Evolutionary conservation across 2,888 invertebrate genomes (phyloP), one percentile per base, ranked within the genome.

Genomic region (Spodoptera exigua): DNA sequence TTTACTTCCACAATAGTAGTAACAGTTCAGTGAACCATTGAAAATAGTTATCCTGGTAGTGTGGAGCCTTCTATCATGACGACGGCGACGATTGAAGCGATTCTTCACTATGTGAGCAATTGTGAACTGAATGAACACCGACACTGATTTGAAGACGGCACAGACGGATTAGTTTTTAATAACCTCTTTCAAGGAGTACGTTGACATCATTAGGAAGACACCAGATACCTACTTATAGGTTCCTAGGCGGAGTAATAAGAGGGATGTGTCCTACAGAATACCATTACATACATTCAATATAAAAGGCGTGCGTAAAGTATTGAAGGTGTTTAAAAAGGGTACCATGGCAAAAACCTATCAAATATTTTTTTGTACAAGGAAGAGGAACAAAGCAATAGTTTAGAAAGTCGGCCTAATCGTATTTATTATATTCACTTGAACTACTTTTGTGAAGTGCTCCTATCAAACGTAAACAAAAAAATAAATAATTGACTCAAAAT

Each of bases 91-190:
- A 63, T 66, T 58, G 58, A 51, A 45, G 40, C 18, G 57, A 58
- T 63, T 17, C 35, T 21, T 65, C 57, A 52, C 40, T 48, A 32
- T 16, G 16, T 16, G n/a, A 12, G 36, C 53, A 16, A 62, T 74
- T 63, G 66, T 64, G 10, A 5, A 13, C 41, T 40, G 27, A 61
- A 46, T 40, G 58, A 61, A 40, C 61, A 40, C 58, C 40, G 27
- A 46, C 55, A 43, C 52, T 62, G 52, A 61, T 55, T 48, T 53
- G 59, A 57, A 59, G 49, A 64, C 39, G 43, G 47, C 61, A 65
- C 58, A 64, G 65, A 67, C 61, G 16, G 73, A 74, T 74, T 68
- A 62, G 53, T 59, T 68, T 72, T 68, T 76, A 74, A 74, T 76
- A 58, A 44, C 46, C 49, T 43, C 47, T 68, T 72, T 72, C 37